phyloP scores from a whole-genome alignment of 2,888 invertebrate genomes.

The Ypsolopha sequella region DNA sequence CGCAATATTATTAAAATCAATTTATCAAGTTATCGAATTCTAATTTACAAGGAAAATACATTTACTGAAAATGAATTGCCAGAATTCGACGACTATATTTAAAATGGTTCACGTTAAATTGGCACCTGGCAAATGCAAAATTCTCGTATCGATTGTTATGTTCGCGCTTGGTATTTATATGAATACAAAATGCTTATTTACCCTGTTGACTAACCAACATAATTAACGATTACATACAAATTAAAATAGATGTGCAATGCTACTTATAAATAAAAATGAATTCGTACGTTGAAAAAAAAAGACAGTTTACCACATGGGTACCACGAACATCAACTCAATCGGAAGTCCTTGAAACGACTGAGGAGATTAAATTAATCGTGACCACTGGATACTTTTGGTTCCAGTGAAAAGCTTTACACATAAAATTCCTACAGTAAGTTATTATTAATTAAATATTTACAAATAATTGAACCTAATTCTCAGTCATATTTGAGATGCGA shows the following conservation, averaged over 20 bases:
- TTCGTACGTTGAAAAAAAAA: neutral
- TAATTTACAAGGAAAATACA: no score
- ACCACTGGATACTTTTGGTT: slow-evolving; percentile 25
- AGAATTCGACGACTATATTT: neutral
- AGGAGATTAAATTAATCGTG: slow-evolving; percentile 10
- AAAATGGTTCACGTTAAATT: neutral
- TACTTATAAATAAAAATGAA: neutral
- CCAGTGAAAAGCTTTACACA: slow-evolving; percentile 25
- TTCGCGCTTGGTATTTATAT: slow-evolving; percentile 2
- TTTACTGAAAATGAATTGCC: no score
- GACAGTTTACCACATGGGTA: neutral
- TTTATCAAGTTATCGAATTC: no score
- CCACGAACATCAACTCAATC: neutral
- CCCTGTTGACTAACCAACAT: slow-evolving; percentile 35
- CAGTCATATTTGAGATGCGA: slow-evolving; percentile 56
- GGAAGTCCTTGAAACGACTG: neutral
- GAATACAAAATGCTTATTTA: slow-evolving; percentile 31
- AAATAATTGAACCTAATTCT: slow-evolving; percentile 62
- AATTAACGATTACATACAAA: slow-evolving; percentile 2
- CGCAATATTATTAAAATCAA: no score
- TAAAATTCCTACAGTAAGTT: slow-evolving; percentile 18
- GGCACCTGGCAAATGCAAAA: slow-evolving; percentile 1
- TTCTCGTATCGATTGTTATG: neutral
- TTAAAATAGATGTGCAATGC: slow-evolving; percentile 1
- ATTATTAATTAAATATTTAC: slow-evolving; percentile 36